phyloP scores from a whole-genome alignment of 2,888 invertebrate species.

The Pristionchus fissidentatus region DNA sequence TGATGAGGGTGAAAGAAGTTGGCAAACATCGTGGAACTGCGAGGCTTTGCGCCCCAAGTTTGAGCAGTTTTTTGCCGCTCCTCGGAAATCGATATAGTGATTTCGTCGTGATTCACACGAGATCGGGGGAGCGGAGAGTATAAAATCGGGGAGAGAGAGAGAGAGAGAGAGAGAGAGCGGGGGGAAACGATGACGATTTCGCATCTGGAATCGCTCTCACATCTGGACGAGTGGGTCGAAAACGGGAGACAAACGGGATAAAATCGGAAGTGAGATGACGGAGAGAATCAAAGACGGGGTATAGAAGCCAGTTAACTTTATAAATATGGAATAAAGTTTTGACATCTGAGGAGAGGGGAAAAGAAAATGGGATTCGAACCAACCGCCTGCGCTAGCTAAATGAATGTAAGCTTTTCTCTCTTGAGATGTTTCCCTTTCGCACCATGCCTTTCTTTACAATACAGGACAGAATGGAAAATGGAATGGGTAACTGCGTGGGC shows the following conservation, averaged over 20 bases:
- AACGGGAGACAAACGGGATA: neutral
- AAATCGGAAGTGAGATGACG: constrained; percentile 30
- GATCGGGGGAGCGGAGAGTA: neutral
- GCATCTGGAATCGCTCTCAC: constrained; percentile 24
- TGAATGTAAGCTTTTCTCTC: too few relatives aligned
- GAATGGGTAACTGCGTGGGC: too few relatives aligned
- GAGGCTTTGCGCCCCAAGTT: neutral
- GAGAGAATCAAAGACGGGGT: neutral
- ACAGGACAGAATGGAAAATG: too few relatives aligned
- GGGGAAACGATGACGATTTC: neutral
- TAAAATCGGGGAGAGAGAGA: constrained; percentile 4
- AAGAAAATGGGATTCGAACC: too few relatives aligned
- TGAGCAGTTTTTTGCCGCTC: constrained; percentile 1
- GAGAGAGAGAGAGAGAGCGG: neutral
- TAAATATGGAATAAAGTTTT: too few relatives aligned
- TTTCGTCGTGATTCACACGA: constrained; percentile 7
- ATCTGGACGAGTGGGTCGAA: constrained; percentile 31
- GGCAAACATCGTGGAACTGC: constrained; percentile 33
- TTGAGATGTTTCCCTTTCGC: too few relatives aligned
- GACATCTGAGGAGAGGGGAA: too few relatives aligned
- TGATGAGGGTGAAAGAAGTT: constrained; percentile 31
- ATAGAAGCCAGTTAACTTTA: too few relatives aligned
- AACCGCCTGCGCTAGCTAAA: too few relatives aligned
- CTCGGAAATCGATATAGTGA: constrained; percentile 1
- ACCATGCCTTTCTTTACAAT: too few relatives aligned